Conservation (phyloP, 2,888 invertebrate species). For the Zhengitettix transpicula region DNA sequence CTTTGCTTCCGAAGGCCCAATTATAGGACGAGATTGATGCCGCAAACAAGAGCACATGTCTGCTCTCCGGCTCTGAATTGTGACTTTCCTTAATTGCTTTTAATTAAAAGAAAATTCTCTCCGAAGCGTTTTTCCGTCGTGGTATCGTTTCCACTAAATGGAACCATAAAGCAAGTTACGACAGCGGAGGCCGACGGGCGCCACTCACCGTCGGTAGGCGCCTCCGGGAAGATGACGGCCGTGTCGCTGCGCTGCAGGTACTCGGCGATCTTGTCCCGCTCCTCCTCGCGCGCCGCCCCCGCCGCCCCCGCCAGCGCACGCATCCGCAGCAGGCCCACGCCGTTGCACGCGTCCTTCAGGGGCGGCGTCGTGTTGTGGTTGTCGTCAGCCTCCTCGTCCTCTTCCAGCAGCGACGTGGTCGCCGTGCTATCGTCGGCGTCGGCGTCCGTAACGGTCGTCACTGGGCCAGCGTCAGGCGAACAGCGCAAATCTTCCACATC, state of each 20-base stretch:
- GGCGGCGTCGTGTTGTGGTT: constrained; percentile 20
- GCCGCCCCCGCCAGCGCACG: background rate
- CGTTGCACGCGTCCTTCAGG: background rate
- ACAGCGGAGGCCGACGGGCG: background rate
- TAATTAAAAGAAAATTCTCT: too few species aligned
- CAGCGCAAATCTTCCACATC: constrained; percentile 21
- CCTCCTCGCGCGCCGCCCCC: constrained; percentile 12
- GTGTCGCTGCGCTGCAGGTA: constrained; percentile 32
- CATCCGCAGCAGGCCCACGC: background rate
- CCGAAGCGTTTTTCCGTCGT: too few species aligned
- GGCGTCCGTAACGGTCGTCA: constrained; percentile 16
- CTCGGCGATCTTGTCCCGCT: constrained; percentile 27
- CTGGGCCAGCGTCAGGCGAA: constrained; percentile 19
- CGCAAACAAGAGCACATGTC: too few species aligned
- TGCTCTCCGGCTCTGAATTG: too few species aligned
- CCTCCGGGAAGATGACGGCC: constrained; percentile 33
- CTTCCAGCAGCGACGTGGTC: constrained; percentile 11
- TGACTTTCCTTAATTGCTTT: too few species aligned
- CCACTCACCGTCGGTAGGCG: constrained; percentile 18
- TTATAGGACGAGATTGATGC: too few species aligned
- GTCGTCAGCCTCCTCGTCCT: constrained; percentile 18
- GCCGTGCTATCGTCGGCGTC: constrained; percentile 17
- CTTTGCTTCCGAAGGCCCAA: too few species aligned
- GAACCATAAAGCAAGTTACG: too few species aligned
- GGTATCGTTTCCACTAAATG: too few species aligned